These are phyloP conservation scores for Heliothis peltigera DNA, from an alignment of 2,888 invertebrate species.

Conservation along the genomic window DNA sequence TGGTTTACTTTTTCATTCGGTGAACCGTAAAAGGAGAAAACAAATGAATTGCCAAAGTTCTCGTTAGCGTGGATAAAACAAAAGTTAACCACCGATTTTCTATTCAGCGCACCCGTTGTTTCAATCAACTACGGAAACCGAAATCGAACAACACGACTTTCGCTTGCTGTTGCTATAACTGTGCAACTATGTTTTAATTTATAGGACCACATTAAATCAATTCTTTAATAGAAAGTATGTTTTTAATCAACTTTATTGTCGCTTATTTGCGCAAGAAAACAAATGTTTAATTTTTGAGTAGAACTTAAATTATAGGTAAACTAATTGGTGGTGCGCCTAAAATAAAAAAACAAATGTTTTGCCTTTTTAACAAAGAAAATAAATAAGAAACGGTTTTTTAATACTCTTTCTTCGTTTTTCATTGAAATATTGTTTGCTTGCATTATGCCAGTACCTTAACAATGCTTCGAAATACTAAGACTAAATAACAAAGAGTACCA, in stretches of 20 bases:
- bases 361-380: slow-evolving; percentile 11
- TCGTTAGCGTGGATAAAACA: slow-evolving; percentile 68
- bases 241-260: too few species aligned
- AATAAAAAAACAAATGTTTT: too few species aligned
- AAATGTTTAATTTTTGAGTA: neutral
- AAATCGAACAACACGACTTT: slow-evolving; percentile 66
- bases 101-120: slow-evolving; percentile 77
- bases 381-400: slow-evolving; percentile 9
- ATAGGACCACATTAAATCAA: too few species aligned
- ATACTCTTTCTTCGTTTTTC: slow-evolving; percentile 23
- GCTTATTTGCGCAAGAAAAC: too few species aligned
- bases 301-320: too few species aligned
- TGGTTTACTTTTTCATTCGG: slow-evolving; percentile 65
- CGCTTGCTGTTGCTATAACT: slow-evolving; percentile 27
- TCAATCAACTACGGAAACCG: slow-evolving; percentile 76
- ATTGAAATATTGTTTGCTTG: slow-evolving; percentile 12
- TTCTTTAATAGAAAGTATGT: neutral
- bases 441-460: slow-evolving; percentile 28
- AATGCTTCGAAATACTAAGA: slow-evolving; percentile 28
- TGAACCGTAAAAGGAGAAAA: slow-evolving; percentile 65
- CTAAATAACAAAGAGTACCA: slow-evolving; percentile 21
- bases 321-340: too few species aligned
- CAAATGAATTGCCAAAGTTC: slow-evolving; percentile 74
- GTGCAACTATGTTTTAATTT: too few species aligned
- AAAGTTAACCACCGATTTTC: slow-evolving; percentile 76